These are phyloP conservation scores for Odontophorus gujanensis DNA, from an alignment of 2,113 vertebrate species.

Conservation along the genomic window DNA sequence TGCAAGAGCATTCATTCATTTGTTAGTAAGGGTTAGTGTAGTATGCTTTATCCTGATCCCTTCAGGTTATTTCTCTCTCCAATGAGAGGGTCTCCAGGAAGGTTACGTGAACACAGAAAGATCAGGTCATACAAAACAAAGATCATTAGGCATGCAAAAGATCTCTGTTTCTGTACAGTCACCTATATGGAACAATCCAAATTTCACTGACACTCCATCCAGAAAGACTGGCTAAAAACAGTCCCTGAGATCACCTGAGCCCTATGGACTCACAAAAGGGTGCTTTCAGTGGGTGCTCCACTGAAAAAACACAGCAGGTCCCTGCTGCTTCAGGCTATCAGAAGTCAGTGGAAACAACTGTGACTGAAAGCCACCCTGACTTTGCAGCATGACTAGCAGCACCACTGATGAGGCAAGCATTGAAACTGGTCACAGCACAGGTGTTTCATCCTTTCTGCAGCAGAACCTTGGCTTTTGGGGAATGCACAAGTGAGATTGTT, in stretches of 20 bases:
- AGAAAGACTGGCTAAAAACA: background rate
- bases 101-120: background rate
- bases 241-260: background rate
- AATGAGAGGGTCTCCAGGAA: background rate
- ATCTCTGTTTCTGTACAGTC: background rate
- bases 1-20: conserved; percentile 26
- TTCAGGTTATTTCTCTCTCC: background rate
- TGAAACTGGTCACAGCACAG: background rate
- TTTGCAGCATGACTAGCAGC: background rate
- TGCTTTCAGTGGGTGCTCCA: background rate
- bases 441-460: background rate
- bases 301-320: background rate
- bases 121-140: background rate
- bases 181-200: background rate
- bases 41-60: background rate
- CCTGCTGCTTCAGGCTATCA: background rate
- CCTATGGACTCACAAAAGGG: background rate
- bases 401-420: fast-evolving
- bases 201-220: background rate
- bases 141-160: background rate
- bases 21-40: background rate
- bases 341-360: background rate
- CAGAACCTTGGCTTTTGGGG: background rate
- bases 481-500: background rate
- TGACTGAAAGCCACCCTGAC: background rate